Percentiles rank a stretch among this genome's conserved stretches.
Evolutionary conservation across 2,797 vertebrate genomes (phyloP).

Genomic region (Carcharodon carcharias): DNA sequence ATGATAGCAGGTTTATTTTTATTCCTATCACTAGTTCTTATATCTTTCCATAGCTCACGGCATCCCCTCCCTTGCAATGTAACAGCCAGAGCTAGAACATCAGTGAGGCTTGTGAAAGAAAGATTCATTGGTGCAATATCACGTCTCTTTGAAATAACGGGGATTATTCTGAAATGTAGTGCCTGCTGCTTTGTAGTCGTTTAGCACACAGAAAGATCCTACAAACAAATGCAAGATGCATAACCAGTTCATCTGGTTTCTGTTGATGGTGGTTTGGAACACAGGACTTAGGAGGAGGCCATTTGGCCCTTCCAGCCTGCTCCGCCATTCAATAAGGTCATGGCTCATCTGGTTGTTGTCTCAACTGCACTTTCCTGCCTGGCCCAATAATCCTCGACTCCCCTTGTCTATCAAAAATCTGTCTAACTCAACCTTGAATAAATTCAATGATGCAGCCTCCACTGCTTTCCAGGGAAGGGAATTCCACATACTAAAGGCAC

Average conservation of each 20-base stretch:
- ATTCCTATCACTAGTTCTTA: background rate
- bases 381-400: no score
- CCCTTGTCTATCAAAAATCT: no score
- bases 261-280: background rate
- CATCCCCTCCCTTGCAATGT: background rate
- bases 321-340: no score
- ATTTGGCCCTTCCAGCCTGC: no score
- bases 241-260: background rate
- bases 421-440: no score
- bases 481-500: no score
- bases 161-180: background rate
- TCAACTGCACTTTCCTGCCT: no score
- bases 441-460: no score
- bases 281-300: no score
- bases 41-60: background rate
- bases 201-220: background rate
- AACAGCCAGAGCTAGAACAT: background rate
- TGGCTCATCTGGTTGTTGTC: no score
- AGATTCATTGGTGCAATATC: background rate
- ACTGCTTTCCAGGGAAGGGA: no score
- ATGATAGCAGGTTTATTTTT: background rate
- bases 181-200: background rate
- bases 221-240: background rate
- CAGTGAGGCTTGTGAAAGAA: background rate
- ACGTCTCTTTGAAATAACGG: background rate